phyloP scores from a whole-genome alignment of 2,113 vertebrate species.

The Hiodon tergisus region DNA sequence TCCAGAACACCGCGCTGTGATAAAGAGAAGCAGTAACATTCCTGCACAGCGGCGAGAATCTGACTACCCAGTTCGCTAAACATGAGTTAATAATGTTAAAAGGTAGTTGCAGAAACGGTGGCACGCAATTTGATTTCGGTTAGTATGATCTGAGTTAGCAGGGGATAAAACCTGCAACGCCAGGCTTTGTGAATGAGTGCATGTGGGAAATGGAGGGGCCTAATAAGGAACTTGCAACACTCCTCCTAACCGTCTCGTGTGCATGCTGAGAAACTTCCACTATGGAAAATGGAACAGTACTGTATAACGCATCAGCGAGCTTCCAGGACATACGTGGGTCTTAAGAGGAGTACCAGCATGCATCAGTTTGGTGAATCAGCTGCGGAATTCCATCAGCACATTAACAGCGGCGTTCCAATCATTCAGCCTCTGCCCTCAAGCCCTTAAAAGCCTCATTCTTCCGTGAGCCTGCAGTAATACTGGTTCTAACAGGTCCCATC shows the following conservation, averaged over 20 bases:
- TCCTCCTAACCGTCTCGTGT: neutral
- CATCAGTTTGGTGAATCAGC: too few species aligned
- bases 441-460: too few species aligned
- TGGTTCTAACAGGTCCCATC: neutral
- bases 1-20: too few species aligned
- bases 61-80: too few species aligned
- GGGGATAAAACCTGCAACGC: neutral
- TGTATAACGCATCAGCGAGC: too few species aligned
- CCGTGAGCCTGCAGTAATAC: neutral
- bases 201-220: too few species aligned
- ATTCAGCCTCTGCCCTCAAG: too few species aligned
- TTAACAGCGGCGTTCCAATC: neutral
- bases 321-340: neutral
- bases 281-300: neutral
- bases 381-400: neutral
- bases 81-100: too few species aligned
- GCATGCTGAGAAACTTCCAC: neutral
- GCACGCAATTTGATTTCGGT: constrained; percentile 1
- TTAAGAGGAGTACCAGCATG: neutral
- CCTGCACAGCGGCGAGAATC: too few species aligned
- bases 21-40: too few species aligned
- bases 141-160: neutral
- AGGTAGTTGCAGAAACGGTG: neutral
- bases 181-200: neutral
- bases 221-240: too few species aligned